Conservation (phyloP, 2,797 vertebrate species). For the Acrossocheilus fasciatus region DNA sequence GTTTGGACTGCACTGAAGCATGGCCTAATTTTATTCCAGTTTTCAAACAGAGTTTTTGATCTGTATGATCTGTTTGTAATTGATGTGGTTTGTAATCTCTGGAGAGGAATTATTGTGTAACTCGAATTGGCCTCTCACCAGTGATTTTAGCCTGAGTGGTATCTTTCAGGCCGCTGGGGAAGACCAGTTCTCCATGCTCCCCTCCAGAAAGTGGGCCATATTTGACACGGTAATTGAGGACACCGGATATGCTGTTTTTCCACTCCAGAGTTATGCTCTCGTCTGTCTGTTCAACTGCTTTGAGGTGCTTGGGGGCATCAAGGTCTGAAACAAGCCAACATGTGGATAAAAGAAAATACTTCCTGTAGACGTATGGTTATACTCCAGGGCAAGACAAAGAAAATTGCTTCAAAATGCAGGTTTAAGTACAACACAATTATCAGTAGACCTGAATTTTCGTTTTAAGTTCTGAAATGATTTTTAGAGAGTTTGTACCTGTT, state of each 20-base stretch:
- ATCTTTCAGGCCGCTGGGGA: slow-evolving; percentile 81
- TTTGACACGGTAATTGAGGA: slow-evolving; percentile 91
- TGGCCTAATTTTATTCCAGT: slow-evolving; percentile 1
- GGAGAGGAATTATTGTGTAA: not conserved
- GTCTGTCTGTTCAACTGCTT: slow-evolving; percentile 87
- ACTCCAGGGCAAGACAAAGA: slow-evolving; percentile 1
- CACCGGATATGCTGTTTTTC: slow-evolving; percentile 87
- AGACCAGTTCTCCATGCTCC: slow-evolving; percentile 88
- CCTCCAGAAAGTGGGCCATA: slow-evolving; percentile 94
- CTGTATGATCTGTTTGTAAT: slow-evolving; percentile 18
- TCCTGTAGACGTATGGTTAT: slow-evolving; percentile 16
- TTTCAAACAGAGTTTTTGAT: slow-evolving; percentile 11
- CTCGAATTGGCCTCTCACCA: slow-evolving; percentile 74
- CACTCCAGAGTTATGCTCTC: slow-evolving; percentile 93
- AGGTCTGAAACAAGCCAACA: slow-evolving; percentile 80
- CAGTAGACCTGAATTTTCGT: slow-evolving; percentile 15
- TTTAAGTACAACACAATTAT: slow-evolving; percentile 21
- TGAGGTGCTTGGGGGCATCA: slow-evolving; percentile 90
- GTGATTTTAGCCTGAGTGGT: slow-evolving; percentile 88
- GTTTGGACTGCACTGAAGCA: not conserved
- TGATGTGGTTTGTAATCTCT: slow-evolving; percentile 23
- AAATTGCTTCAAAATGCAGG: slow-evolving; percentile 27
- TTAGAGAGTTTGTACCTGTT: slow-evolving; percentile 81
- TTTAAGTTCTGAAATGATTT: not conserved
- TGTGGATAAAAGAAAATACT: slow-evolving; percentile 33